phyloP scores from a whole-genome alignment of 1,140 invertebrate species.

The Araneus ventricosus region DNA sequence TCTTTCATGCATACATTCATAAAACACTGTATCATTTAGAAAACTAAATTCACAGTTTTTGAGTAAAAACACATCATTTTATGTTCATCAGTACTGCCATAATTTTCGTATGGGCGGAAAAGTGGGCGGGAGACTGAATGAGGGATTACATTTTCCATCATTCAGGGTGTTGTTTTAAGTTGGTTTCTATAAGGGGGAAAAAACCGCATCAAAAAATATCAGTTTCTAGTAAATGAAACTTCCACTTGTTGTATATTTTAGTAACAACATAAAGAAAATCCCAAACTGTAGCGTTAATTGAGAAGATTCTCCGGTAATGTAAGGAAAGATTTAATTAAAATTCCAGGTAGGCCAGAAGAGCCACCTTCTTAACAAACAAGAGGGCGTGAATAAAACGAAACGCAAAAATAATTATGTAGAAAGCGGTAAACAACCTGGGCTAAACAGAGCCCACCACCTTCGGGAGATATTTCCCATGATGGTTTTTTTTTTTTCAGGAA shows the following conservation, averaged over 20 bases:
- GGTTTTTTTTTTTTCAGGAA: no score
- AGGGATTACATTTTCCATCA: background rate
- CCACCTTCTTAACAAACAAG: background rate
- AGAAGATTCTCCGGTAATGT: background rate
- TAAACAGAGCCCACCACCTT: background rate
- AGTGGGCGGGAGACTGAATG: background rate
- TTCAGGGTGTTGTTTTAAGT: background rate
- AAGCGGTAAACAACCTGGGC: background rate
- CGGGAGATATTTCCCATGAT: no score
- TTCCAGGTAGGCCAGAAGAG: background rate
- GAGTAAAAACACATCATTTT: no score
- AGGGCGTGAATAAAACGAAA: background rate
- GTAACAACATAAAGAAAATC: background rate
- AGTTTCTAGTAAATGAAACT: background rate
- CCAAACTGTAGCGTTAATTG: background rate
- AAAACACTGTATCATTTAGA: no score
- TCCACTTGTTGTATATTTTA: background rate
- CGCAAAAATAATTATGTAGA: background rate
- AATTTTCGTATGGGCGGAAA: background rate
- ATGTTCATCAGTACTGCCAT: no score
- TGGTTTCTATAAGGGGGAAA: no score
- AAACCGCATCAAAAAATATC: no score
- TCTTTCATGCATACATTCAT: no score
- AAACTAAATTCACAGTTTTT: no score
- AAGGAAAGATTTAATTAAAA: slow-evolving; percentile 18